phyloP scores from a whole-genome alignment of 2,888 invertebrate genomes.

The Pterostichus madidus region DNA sequence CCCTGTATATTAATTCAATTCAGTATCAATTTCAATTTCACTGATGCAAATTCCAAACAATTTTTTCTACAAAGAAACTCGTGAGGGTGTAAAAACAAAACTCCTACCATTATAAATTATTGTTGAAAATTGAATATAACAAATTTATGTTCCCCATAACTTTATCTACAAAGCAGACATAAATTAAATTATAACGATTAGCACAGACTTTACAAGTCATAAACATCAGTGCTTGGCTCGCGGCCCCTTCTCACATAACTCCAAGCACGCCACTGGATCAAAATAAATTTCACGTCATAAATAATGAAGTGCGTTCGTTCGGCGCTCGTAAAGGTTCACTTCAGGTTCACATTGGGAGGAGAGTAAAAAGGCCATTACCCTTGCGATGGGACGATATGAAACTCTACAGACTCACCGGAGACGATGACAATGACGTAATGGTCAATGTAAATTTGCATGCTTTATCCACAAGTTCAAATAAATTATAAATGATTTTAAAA shows the following conservation, averaged over 20 bases:
- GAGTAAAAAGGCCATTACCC: constrained; percentile 36
- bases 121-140: constrained; percentile 7
- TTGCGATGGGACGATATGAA: background rate
- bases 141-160: background rate
- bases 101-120: background rate
- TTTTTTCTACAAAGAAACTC: too few relatives aligned
- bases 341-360: constrained; percentile 1
- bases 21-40: too few relatives aligned
- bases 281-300: constrained; percentile 43
- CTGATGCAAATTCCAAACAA: too few relatives aligned
- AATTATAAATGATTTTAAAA: too few relatives aligned
- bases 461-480: too few relatives aligned
- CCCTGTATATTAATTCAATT: too few relatives aligned
- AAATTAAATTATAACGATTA: background rate
- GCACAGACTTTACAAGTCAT: background rate
- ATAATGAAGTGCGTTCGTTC: constrained; percentile 26
- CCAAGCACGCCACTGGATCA: constrained; percentile 25
- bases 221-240: background rate
- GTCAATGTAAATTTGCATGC: too few relatives aligned
- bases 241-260: background rate
- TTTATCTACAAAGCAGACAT: background rate
- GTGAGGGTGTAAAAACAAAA: too few relatives aligned
- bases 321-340: constrained; percentile 1
- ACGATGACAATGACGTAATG: background rate
- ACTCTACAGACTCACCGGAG: background rate